phyloP scores from a whole-genome alignment of 1,140 invertebrate genomes.

The Drosophila bipectinata region DNA sequence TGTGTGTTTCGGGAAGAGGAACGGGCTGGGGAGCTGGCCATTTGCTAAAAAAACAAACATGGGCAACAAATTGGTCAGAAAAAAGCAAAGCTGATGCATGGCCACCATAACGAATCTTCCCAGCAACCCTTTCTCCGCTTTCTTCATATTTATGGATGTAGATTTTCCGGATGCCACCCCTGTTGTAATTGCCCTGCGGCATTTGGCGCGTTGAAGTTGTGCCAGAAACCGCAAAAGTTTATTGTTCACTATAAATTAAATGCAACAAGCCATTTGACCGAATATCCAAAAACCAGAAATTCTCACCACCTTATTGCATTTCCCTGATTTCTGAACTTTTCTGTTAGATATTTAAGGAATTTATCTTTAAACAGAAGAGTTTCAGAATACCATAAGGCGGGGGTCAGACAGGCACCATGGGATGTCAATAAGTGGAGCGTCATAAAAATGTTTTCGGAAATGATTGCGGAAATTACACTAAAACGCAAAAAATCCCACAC shows the following conservation, averaged over 20 bases:
- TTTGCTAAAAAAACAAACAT: constrained; percentile 16
- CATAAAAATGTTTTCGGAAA: constrained; percentile 78
- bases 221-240: constrained; percentile 73
- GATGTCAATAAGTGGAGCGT: constrained; percentile 47
- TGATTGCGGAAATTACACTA: constrained; percentile 79
- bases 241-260: constrained; percentile 77
- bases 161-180: constrained; percentile 43
- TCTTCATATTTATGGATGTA: constrained; percentile 63
- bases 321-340: neutral
- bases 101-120: constrained; percentile 16
- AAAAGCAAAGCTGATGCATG: constrained; percentile 51
- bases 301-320: neutral
- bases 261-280: constrained; percentile 73
- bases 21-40: constrained; percentile 15
- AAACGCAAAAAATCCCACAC: constrained; percentile 49
- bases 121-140: constrained; percentile 5
- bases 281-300: constrained; percentile 12
- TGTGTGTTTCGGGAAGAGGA: constrained; percentile 34
- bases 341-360: constrained; percentile 1
- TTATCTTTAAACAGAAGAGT: neutral
- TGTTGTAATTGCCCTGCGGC: constrained; percentile 73
- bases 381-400: neutral
- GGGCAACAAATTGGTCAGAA: constrained; percentile 26
- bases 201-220: constrained; percentile 64
- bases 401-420: constrained; percentile 6